These are phyloP conservation scores for Phalera bucephala DNA, from an alignment of 2,888 invertebrate genomes.

Conservation along the genomic window DNA sequence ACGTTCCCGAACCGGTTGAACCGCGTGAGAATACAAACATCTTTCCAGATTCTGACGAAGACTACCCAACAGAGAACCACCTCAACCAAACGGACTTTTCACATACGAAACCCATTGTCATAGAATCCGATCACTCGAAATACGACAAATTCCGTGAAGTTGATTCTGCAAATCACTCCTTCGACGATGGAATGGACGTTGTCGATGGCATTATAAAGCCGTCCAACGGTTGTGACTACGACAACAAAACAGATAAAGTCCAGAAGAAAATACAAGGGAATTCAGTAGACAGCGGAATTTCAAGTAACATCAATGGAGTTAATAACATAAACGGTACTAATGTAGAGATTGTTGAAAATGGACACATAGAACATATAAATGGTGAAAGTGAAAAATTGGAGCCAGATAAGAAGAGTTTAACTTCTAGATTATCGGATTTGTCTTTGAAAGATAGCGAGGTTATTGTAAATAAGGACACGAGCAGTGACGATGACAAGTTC, in stretches of 20 bases:
- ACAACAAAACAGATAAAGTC: slow-evolving; percentile 30
- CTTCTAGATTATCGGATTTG: slow-evolving; percentile 61
- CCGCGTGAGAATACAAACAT: slow-evolving; percentile 55
- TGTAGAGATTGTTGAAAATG: slow-evolving; percentile 32
- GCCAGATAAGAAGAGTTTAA: slow-evolving; percentile 46
- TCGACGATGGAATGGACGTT: slow-evolving; percentile 70
- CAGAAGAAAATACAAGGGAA: slow-evolving; percentile 66
- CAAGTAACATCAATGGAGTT: slow-evolving; percentile 57
- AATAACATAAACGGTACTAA: slow-evolving; percentile 30
- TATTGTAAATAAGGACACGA: slow-evolving; percentile 49
- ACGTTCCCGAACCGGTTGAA: slow-evolving; percentile 71
- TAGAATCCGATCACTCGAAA: slow-evolving; percentile 66
- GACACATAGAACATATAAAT: slow-evolving; percentile 33
- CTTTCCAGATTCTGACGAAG: slow-evolving; percentile 70
- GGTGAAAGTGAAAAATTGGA: slow-evolving; percentile 39
- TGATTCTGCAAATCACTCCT: slow-evolving; percentile 73
- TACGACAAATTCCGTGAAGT: slow-evolving; percentile 56
- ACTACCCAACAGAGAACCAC: slow-evolving; percentile 73
- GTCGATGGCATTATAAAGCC: slow-evolving; percentile 62
- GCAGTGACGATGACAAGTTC: slow-evolving; percentile 69
- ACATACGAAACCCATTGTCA: slow-evolving; percentile 72
- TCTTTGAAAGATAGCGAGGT: slow-evolving; percentile 64
- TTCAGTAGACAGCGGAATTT: slow-evolving; percentile 74
- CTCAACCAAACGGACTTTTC: slow-evolving; percentile 75
- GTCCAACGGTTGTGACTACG: slow-evolving; percentile 44